Evolutionary conservation across 1,140 invertebrate species (phyloP).

Genomic region (Tachypleus tridentatus): DNA sequence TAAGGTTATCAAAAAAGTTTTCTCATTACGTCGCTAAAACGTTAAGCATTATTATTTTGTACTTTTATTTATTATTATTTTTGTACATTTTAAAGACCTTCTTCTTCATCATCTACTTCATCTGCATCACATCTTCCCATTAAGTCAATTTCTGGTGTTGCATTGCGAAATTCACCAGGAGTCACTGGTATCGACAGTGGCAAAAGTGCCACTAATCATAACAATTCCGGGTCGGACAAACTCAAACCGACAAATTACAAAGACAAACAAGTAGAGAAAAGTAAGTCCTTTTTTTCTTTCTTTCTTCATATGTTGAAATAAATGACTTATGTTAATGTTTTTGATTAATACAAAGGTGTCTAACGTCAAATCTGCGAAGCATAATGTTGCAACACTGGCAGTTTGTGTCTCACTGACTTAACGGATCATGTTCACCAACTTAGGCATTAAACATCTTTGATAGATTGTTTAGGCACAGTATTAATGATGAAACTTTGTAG

Average conservation of each 20-base stretch:
- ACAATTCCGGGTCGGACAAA: conserved; percentile 77
- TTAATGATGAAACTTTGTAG: neutral
- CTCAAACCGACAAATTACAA: conserved; percentile 79
- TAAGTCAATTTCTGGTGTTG: conserved; percentile 6
- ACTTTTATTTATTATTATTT: too few species aligned
- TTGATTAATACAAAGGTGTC: neutral
- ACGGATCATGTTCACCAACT: too few species aligned
- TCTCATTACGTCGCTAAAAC: too few species aligned
- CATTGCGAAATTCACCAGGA: too few species aligned
- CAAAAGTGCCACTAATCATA: too few species aligned
- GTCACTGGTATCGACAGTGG: too few species aligned
- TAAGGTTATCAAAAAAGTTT: too few species aligned
- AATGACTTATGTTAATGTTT: neutral
- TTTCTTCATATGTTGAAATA: neutral
- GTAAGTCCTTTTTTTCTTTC: conserved; percentile 22
- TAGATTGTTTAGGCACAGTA: too few species aligned
- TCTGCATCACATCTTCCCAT: conserved; percentile 16
- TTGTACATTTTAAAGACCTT: conserved; percentile 12
- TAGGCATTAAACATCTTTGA: too few species aligned
- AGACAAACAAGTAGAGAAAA: conserved; percentile 49
- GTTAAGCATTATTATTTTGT: too few species aligned
- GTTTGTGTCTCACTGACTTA: too few species aligned
- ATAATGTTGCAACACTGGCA: neutral
- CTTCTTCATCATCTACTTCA: conserved; percentile 7
- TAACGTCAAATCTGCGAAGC: neutral